These are phyloP conservation scores for Ariopsis seemanni DNA, from an alignment of 2,113 vertebrate genomes.

Conservation along the genomic window DNA sequence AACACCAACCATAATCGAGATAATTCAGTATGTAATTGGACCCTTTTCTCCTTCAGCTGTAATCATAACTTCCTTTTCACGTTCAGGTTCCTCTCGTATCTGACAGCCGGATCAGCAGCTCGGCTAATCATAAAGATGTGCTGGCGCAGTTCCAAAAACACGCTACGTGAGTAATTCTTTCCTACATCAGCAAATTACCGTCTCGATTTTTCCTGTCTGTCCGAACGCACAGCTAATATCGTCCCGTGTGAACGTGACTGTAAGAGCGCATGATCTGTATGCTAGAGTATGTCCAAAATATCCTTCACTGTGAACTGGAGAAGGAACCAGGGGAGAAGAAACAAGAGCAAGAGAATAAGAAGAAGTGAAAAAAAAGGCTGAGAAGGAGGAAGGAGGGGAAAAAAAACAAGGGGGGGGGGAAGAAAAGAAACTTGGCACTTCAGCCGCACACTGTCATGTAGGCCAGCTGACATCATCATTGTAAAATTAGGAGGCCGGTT, in stretches of 20 bases:
- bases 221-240: conserved; percentile 52
- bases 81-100: conserved; percentile 39
- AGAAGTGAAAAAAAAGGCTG: conserved; percentile 36
- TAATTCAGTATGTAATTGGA: conserved; percentile 40
- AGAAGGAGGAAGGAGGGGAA: conserved; percentile 19
- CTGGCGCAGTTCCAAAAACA: conserved; percentile 45
- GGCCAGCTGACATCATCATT: conserved; percentile 90
- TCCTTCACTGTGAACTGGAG: conserved; percentile 52
- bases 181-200: conserved; percentile 58
- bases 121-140: conserved; percentile 48
- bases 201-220: conserved; percentile 38
- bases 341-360: conserved; percentile 28
- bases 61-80: conserved; percentile 34
- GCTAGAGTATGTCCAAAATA: conserved; percentile 39
- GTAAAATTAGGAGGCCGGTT: conserved; percentile 88
- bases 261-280: conserved; percentile 24
- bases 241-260: conserved; percentile 45
- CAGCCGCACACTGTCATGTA: conserved; percentile 80
- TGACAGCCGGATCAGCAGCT: conserved; percentile 46
- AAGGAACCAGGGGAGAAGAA: conserved; percentile 11
- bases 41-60: conserved; percentile 9
- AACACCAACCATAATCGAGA: conserved; percentile 21
- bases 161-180: conserved; percentile 56
- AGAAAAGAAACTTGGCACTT: conserved; percentile 69
- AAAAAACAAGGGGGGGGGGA: conserved; percentile 16